phyloP scores from a whole-genome alignment of 2,113 vertebrate genomes.

The Otus sunia region DNA sequence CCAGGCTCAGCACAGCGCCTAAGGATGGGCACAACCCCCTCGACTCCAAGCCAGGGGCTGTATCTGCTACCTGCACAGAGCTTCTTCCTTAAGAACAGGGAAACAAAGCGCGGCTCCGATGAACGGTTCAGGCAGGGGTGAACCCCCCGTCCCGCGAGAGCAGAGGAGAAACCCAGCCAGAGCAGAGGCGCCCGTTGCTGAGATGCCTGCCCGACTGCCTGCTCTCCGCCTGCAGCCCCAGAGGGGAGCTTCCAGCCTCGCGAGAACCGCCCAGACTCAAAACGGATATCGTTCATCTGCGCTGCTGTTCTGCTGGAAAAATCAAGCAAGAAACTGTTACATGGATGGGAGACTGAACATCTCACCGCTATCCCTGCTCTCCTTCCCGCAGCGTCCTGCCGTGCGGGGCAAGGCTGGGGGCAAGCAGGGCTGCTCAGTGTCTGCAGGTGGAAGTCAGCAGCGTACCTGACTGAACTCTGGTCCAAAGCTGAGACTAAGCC shows the following conservation, averaged over 20 bases:
- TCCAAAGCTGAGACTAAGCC: no score
- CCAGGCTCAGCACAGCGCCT: not conserved
- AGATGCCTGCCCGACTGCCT: not conserved
- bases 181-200: not conserved
- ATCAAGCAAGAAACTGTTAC: not conserved
- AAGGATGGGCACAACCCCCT: not conserved
- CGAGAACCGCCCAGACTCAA: not conserved
- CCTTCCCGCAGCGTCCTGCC: not conserved
- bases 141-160: not conserved
- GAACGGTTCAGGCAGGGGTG: not conserved
- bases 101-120: not conserved
- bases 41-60: not conserved
- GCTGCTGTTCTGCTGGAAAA: not conserved
- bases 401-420: rapidly evolving
- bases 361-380: not conserved
- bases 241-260: not conserved
- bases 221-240: not conserved
- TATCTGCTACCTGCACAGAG: not conserved
- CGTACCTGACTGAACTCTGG: not conserved
- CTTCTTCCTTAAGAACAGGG: not conserved
- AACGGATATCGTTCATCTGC: not conserved
- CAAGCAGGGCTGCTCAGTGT: not conserved
- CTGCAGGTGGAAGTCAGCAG: no score
- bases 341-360: not conserved
- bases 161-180: not conserved